A percentile compares a stretch with the other conserved stretches of the same genome.
These are phyloP conservation scores for Drosophila subpulchrella DNA, from an alignment of 1,140 invertebrate genomes.

Conservation along the genomic window DNA sequence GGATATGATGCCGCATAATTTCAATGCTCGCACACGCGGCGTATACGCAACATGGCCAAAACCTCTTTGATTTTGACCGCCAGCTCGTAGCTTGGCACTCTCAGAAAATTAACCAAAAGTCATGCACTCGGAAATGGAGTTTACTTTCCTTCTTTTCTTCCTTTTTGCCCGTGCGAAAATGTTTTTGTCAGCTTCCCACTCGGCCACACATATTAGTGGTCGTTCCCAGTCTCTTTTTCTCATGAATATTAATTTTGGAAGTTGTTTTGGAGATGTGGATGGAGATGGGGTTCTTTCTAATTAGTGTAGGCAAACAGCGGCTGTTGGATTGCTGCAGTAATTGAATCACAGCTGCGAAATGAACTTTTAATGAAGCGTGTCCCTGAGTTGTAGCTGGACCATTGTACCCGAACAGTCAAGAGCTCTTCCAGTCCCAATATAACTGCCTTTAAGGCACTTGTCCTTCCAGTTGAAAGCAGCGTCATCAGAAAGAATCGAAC, in stretches of 20 bases:
- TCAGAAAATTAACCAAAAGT: slow-evolving; percentile 64
- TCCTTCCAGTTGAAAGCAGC: neutral
- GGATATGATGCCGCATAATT: slow-evolving; percentile 62
- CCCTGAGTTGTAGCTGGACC: neutral
- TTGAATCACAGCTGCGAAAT: slow-evolving; percentile 41
- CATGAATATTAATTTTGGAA: slow-evolving; percentile 61
- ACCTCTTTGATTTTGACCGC: slow-evolving; percentile 75
- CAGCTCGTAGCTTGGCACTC: slow-evolving; percentile 14
- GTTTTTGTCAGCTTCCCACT: slow-evolving; percentile 63
- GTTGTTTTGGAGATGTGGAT: slow-evolving; percentile 5
- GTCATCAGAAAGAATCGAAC: neutral
- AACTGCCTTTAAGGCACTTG: slow-evolving; percentile 1
- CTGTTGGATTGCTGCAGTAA: slow-evolving; percentile 24
- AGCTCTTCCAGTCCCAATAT: neutral
- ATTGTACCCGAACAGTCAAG: neutral
- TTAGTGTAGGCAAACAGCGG: slow-evolving; percentile 50
- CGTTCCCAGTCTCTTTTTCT: slow-evolving; percentile 45
- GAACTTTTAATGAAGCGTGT: slow-evolving; percentile 26
- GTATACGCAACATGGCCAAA: slow-evolving; percentile 71
- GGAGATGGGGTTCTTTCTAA: slow-evolving; percentile 34
- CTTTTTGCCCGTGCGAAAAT: slow-evolving; percentile 69
- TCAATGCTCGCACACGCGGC: slow-evolving; percentile 67
- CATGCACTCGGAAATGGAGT: slow-evolving; percentile 76
- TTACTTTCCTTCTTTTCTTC: slow-evolving; percentile 20
- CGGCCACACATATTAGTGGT: slow-evolving; percentile 14